phyloP scores from a whole-genome alignment of 2,113 vertebrate genomes.

The Lota lota region DNA sequence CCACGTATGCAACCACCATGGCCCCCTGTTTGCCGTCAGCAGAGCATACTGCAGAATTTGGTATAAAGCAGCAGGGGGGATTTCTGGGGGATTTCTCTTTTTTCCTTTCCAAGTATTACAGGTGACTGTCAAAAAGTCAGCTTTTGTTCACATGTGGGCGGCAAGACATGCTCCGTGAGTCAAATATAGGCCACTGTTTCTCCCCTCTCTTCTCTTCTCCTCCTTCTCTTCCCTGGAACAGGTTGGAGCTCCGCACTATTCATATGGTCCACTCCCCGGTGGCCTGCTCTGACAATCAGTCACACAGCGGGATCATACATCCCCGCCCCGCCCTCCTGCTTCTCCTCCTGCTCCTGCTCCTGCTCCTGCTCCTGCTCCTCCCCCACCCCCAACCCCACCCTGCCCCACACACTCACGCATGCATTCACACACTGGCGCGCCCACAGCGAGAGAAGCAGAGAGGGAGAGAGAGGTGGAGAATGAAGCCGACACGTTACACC shows the following conservation, averaged over 20 bases:
- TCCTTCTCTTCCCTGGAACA: neutral
- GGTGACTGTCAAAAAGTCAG: too few relatives aligned
- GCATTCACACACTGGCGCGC: neutral
- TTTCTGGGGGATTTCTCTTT: too few relatives aligned
- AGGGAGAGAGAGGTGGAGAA: neutral
- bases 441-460: neutral
- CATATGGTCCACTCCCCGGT: slow-evolving; percentile 12
- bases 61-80: too few relatives aligned
- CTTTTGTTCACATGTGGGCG: too few relatives aligned
- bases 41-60: too few relatives aligned
- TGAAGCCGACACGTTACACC: neutral
- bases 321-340: neutral
- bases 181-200: too few relatives aligned
- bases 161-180: too few relatives aligned
- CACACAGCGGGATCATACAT: slow-evolving; percentile 19
- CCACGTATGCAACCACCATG: too few relatives aligned
- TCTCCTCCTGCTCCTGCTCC: too few relatives aligned
- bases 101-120: too few relatives aligned
- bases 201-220: neutral
- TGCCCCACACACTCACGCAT: neutral
- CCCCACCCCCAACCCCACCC: neutral
- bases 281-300: neutral
- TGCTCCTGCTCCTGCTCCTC: too few relatives aligned
- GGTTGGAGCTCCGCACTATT: neutral
- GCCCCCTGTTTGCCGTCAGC: too few relatives aligned